Percentiles rank a stretch among this genome's conserved stretches.
Conservation (phyloP, 2,888 invertebrate genomes). For the Drosophila kuntzei region DNA sequence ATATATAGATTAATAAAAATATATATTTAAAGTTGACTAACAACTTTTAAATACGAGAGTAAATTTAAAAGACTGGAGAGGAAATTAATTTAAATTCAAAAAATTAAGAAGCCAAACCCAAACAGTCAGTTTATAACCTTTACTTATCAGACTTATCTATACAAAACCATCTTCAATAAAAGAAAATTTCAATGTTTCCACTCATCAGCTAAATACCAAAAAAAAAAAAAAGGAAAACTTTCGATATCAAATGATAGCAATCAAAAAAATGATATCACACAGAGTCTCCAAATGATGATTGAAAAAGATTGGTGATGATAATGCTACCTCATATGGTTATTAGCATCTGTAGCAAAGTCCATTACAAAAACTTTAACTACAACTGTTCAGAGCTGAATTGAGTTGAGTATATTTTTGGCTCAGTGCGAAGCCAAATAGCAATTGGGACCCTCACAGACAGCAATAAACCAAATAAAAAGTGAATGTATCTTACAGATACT, state of each 20-base stretch:
- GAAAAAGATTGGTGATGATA: conserved; percentile 11
- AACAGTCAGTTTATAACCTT: neutral
- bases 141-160: neutral
- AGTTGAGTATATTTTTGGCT: conserved; percentile 19
- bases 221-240: neutral
- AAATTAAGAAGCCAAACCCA: neutral
- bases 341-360: conserved; percentile 29
- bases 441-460: conserved; percentile 25
- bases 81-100: neutral
- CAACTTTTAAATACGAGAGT: too few species aligned
- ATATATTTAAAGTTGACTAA: too few species aligned
- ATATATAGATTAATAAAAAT: too few species aligned
- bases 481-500: conserved; percentile 71
- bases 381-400: conserved; percentile 8
- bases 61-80: neutral
- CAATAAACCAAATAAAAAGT: conserved; percentile 60
- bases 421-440: conserved; percentile 22
- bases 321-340: conserved; percentile 32
- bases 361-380: conserved; percentile 32
- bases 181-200: neutral
- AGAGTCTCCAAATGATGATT: conserved; percentile 22
- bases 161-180: neutral
- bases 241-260: conserved; percentile 16
- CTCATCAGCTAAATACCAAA: neutral
- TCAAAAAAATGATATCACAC: conserved; percentile 26